These are phyloP conservation scores for Agapornis roseicollis DNA, from an alignment of 2,113 vertebrate species.

Conservation along the genomic window DNA sequence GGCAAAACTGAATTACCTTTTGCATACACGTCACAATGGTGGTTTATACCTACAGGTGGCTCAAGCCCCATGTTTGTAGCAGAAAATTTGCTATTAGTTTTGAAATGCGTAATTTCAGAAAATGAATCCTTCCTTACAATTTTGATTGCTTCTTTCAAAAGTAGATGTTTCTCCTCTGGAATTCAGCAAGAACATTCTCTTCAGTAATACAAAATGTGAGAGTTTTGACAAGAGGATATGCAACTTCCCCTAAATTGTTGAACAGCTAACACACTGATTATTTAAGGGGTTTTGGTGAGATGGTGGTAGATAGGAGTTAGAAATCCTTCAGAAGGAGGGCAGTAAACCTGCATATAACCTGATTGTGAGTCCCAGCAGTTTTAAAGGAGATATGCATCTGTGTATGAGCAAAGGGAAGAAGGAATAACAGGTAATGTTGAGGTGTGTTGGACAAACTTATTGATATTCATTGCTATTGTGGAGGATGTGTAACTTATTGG, in stretches of 20 bases:
- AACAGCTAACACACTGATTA: neutral
- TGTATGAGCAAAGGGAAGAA: neutral
- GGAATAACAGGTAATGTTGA: neutral
- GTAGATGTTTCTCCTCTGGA: neutral
- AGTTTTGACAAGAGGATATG: neutral
- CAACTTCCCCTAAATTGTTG: neutral
- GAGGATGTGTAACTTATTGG: neutral
- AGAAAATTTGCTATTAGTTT: neutral
- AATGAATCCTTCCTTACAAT: neutral
- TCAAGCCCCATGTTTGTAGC: neutral
- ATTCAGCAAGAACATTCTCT: neutral
- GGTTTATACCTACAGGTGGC: neutral
- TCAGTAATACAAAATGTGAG: neutral
- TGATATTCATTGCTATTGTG: neutral
- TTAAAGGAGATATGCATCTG: neutral
- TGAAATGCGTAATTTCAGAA: neutral
- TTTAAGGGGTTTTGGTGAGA: neutral
- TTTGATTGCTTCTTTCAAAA: neutral
- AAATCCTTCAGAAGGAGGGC: neutral
- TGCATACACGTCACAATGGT: neutral
- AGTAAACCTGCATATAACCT: neutral
- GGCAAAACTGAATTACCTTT: neutral
- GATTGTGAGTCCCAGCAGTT: neutral
- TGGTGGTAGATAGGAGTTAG: rapidly evolving
- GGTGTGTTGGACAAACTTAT: neutral